Evolutionary conservation across 2,797 vertebrate species (phyloP), one percentile per base, ranked within the genome.

Genomic region (Semotilus atromaculatus): DNA sequence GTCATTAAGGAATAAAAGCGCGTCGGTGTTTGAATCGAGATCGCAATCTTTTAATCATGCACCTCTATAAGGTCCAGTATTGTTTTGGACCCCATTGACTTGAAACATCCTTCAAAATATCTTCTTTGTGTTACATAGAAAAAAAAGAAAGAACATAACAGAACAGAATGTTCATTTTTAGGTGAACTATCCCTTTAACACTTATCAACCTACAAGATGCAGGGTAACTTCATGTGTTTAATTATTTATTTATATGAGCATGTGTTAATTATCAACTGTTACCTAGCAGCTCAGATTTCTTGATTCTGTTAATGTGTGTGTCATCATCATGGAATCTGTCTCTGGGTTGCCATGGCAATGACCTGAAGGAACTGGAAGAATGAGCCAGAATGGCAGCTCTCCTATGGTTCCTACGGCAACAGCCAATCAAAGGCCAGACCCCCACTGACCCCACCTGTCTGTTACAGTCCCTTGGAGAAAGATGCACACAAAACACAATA

Each of bases 381-480:
- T 84, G 80, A 87, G 88, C 87, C 85, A 88, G 77, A 86, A 89
- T 85, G 67, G 83, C 87, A 85, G 83, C 60, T 83, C 53, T 84
- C 62, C 75, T 84, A 89, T 84, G 83, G 83, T 86, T 87, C 85
- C 88, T 89, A 85, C 81, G 77, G 83, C 73, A 88, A 87, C 83
- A 85, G 85, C 85, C 83, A 89, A 88, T 88, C 43, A 85, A 80
- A 81, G 67, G 82, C 51, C 67, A 87, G 85, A 85, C 67, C 68
- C 85, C 86, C 85, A 89, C 87, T 85, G 88, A 88, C 85, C 85
- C 87, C 83, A 88, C 85, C 87, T 89, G 87, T 85, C 73, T 70
- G 68, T 53, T 74, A 31, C 26, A 43, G 62, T 66, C 81, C 71
- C 64, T 85, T 86, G 43, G 38, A 84, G 53, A 72, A 67, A 72